A percentile compares a stretch with the other conserved stretches of the same genome.
phyloP scores from a whole-genome alignment of 2,888 invertebrate genomes.

The Pterostichus niger region DNA sequence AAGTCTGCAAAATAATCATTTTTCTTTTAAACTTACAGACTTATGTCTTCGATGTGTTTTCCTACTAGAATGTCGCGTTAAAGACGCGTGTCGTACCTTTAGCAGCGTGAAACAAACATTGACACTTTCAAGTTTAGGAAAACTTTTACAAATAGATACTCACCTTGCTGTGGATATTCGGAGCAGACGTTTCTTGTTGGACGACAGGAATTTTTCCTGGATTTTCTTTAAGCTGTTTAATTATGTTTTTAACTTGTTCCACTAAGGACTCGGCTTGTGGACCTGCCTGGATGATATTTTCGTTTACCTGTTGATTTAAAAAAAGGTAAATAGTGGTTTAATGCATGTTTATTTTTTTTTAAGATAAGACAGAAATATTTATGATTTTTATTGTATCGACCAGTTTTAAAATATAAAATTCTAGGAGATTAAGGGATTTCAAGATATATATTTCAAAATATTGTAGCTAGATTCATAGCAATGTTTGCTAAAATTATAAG shows the following conservation, averaged over 20 bases:
- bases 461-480: no score
- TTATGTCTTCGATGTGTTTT: constrained; percentile 85
- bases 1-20: no score
- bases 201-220: constrained; percentile 86
- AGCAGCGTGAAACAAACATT: constrained; percentile 71
- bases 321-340: no score
- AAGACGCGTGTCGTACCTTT: constrained; percentile 87
- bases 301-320: constrained; percentile 81
- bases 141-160: not conserved
- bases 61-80: constrained; percentile 83
- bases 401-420: no score
- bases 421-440: no score
- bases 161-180: constrained; percentile 65
- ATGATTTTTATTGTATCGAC: no score
- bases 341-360: no score
- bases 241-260: constrained; percentile 92
- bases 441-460: no score
- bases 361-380: no score
- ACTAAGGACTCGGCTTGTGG: constrained; percentile 87
- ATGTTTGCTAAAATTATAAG: no score
- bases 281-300: constrained; percentile 87
- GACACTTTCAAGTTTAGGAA: no score
- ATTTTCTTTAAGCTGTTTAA: constrained; percentile 88
- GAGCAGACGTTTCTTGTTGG: constrained; percentile 69
- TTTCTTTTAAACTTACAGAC: constrained; percentile 80